These are phyloP conservation scores for Antrozous pallidus DNA, from an alignment of 2,797 vertebrate species.

Conservation along the genomic window DNA sequence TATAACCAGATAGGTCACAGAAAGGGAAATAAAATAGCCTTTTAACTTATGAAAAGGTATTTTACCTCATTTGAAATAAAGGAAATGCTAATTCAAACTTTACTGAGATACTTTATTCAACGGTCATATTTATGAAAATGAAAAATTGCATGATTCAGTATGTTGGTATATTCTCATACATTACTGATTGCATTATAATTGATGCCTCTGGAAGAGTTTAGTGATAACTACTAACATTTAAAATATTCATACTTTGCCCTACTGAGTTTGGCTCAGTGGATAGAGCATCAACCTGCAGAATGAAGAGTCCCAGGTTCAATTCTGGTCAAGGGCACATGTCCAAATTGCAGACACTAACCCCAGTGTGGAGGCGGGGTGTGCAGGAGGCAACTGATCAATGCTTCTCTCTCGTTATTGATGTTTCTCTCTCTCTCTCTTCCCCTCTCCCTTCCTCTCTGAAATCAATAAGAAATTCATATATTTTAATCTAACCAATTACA, in stretches of 20 bases:
- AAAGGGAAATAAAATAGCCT: background rate
- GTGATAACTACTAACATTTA: background rate
- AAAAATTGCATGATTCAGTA: background rate
- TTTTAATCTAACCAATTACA: background rate
- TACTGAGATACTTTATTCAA: background rate
- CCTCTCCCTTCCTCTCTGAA: no score
- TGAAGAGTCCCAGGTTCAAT: background rate
- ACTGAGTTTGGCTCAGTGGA: background rate
- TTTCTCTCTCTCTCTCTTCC: background rate
- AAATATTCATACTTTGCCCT: background rate
- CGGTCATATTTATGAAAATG: background rate
- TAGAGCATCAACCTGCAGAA: background rate
- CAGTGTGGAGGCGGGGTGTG: background rate
- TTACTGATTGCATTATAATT: background rate
- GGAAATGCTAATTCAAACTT: background rate
- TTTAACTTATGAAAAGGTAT: background rate
- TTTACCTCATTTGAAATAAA: background rate
- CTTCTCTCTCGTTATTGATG: background rate
- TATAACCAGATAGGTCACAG: background rate
- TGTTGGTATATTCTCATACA: background rate
- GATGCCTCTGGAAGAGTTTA: background rate
- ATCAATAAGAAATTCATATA: background rate
- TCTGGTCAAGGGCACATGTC: background rate
- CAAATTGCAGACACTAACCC: background rate
- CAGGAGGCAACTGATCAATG: background rate